Evolutionary conservation across 2,888 invertebrate genomes (phyloP), one percentile per base, ranked within the genome.

Genomic region (Tipula vernalis): DNA sequence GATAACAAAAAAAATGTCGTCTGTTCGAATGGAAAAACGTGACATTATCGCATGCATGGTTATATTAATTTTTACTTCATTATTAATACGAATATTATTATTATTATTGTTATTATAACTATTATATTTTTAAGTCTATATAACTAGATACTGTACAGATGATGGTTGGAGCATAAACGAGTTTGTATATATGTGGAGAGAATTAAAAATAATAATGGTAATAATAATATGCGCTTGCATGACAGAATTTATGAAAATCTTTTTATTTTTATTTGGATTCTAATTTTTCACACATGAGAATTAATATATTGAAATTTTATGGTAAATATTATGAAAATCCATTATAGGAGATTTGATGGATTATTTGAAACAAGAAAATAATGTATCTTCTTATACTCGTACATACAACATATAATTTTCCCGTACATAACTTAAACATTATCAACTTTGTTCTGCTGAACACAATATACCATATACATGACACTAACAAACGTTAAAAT

Each of bases 281-380:
- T 71, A 71, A 71, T 71, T 71, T 71, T 71, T 71, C 71, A 71
- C 71, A 71, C 71, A 71, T 71, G 71, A 71, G 71, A 71, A 71
- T 71, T 71, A 71, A 71, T 71, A 71, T 71, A 71, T 71, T 71
- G 71, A 71, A 71, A 71, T 71, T 28, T 71, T 71, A 71, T 71
- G 71, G 71, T 71, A 71, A 71, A 71, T 28, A 71, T 71, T 71
- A 71, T 71, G 28, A 71, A 71, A 71, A 71, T 71, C 71, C 71
- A 71, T 71, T 71, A 71, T 28, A 71, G 28, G 71, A 71, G 71
- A 71, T 71, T 71, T 71, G 28, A 71, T 71, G 71, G 71, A 71
- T 71, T 71, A 71, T 28, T 51, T 15, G 15, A 51, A 51, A 51
- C 51, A 71, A 71, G 71, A 71, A 71, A 71, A 71, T 71, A 18